Evolutionary conservation across 2,797 vertebrate species (phyloP).

Genomic region (Sorex maritimensis): DNA sequence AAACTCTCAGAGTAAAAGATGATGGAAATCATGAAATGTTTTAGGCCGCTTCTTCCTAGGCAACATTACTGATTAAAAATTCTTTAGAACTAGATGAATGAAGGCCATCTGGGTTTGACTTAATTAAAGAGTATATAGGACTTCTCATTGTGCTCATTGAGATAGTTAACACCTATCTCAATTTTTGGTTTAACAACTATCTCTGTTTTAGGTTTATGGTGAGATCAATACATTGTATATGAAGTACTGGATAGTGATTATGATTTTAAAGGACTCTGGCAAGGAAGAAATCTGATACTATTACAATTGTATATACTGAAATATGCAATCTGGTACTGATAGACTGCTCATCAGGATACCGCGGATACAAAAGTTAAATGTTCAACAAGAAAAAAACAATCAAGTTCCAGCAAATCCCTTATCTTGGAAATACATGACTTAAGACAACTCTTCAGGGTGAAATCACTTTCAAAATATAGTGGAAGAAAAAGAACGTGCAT

Average conservation of each 20-base stretch:
- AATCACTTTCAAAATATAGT: constrained; percentile 40
- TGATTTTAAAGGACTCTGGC: background rate
- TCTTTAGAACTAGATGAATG: background rate
- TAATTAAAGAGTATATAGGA: background rate
- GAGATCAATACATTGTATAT: background rate
- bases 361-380: background rate
- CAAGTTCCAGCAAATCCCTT: background rate
- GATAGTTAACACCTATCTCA: background rate
- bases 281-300: background rate
- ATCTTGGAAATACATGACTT: constrained; percentile 38
- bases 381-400: background rate
- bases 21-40: background rate
- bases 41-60: background rate
- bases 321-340: background rate
- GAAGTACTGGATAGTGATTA: background rate
- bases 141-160: background rate
- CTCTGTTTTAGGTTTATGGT: background rate
- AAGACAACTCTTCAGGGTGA: constrained; percentile 42
- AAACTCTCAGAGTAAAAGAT: constrained; percentile 22
- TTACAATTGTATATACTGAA: background rate
- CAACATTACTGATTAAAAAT: background rate
- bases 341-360: background rate
- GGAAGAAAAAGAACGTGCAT: background rate
- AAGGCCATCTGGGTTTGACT: background rate
- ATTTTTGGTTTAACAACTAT: background rate